Base-by-base conservation (phyloP, 2,113 vertebrate species). In the Channa maculata region DNA sequence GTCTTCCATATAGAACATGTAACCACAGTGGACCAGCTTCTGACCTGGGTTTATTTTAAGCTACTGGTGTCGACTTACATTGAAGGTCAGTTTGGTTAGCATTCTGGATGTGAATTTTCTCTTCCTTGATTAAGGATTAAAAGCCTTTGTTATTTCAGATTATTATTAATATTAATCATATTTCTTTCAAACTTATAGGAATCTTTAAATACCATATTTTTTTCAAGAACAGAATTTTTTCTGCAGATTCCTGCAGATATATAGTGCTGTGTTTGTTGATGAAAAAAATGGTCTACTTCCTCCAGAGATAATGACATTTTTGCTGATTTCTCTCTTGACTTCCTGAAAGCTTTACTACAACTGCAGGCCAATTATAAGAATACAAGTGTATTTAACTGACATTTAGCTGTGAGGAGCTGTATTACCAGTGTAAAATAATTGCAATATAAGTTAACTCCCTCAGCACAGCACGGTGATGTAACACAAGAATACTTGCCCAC, bases 31-130 rank as follows among this genome's bases (percentile, higher is more conserved):
- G 88, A 79, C 71, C 58, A 52, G 52, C 80, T 79, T 70, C 54
- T 79, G 74, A 86, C 75, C 77, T n/a, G 1, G 70, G 68, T 71
- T 75, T 92, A 91, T 87, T 90, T 89, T 90, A 83, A 86, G 81
- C 45, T 44, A 50, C 72, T 60, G 83, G 86, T 88, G 82, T 92
- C 83, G 67, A 53, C 55, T 92, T 92, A 90, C 92, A 91, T 72
- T 58, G 65, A 85, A 80, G 84, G 77, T 75, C 86, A 67, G 33
- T 82, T 77, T 79, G 65, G 67, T 80, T 68, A 68, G 77, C 74
- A 74, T 65, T 86, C 64, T 73, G 64, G 49, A 5, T 45, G 65
- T 14, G 12, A 36, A 68, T 57, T 53, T 49, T n/a, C 60, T 82
- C 65, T 50, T 69, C 37, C 59, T 74, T 62, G 43, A 53, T 58